Conservation (phyloP, 1,140 invertebrate species). For the Atta colombica region DNA sequence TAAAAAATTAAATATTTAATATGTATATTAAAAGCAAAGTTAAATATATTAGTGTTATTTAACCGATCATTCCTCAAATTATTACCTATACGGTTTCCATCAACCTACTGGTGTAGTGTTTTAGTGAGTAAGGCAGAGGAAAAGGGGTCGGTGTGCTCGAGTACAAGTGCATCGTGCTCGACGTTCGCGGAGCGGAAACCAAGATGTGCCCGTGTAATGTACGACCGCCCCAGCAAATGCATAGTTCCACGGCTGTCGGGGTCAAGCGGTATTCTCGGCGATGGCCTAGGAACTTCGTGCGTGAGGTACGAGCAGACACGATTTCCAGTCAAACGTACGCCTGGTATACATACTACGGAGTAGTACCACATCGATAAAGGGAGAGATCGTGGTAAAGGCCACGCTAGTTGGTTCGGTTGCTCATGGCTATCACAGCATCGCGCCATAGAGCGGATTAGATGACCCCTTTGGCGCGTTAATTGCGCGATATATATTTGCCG, state of each 20-base stretch:
- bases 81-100: slow-evolving; percentile 10
- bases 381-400: slow-evolving; percentile 12
- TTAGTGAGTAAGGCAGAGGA: not conserved
- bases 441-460: slow-evolving; percentile 17
- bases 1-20: not conserved
- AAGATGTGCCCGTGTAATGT: slow-evolving; percentile 56
- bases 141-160: not conserved
- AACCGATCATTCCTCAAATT: not conserved
- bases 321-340: slow-evolving; percentile 36
- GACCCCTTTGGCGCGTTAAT: slow-evolving; percentile 1
- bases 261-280: slow-evolving; percentile 69
- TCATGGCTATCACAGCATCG: not conserved
- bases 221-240: slow-evolving; percentile 62
- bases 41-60: not conserved
- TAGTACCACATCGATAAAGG: slow-evolving; percentile 27
- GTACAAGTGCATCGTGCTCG: slow-evolving; percentile 39
- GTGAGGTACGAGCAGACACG: slow-evolving; percentile 42
- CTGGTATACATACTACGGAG: not conserved
- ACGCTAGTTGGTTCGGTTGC: not conserved
- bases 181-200: slow-evolving; percentile 46
- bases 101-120: slow-evolving; percentile 12
- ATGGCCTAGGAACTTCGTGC: slow-evolving; percentile 39
- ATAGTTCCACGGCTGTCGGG: slow-evolving; percentile 59
- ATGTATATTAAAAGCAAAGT: not conserved
- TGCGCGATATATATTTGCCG: slow-evolving; percentile 39